Base-by-base conservation (phyloP, 1,140 invertebrate species). In the Kradibia gibbosae region DNA sequence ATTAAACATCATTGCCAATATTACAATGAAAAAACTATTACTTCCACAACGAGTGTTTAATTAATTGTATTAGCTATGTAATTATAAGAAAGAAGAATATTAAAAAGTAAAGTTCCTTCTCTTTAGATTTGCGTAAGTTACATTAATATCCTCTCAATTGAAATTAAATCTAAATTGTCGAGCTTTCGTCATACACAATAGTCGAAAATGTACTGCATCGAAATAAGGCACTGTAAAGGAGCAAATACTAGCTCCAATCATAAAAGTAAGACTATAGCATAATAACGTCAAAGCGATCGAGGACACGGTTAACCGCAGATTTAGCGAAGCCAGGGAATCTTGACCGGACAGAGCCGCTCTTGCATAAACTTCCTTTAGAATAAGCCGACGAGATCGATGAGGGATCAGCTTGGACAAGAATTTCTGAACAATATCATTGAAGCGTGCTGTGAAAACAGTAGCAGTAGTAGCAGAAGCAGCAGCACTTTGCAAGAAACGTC, bases 381-480 rank as follows among this genome's bases (percentile, higher is more conserved):
- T 74, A 60, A 75, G 53, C 55, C 39, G 17, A 0, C n/a, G 5
- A 55, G 73, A 57, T 76, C 74, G 74, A 76, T 76, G 57, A 76
- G 39, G 57, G 73, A 31, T 73, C 45, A 34, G 25, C 15, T 4
- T 10, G 4, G 34, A 15, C 65, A 53, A 78, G 45, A 78, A 78
- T 55, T 36, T 45, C 34, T 36, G 60, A 67, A 78, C 65, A 78
- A 78, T 78, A 78, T 78, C 77, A 39, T 42, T 70, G 5, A 28
- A 67, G 31, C 62, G 34, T 36, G 8, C 7, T 28, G 25, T 48
- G 7, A 15, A 48, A 48, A 15, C 4, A 57, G 3, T 10, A 36
- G n/a, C 3, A 39, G 36, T 36, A 67, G 20, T 25, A 65, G 17
- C 31, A 34, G 5, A 36, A 67, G 34, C 60, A 28, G 20, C 34